phyloP scores from a whole-genome alignment of 1,140 invertebrate species.

The Ceratosolen solmsi region DNA sequence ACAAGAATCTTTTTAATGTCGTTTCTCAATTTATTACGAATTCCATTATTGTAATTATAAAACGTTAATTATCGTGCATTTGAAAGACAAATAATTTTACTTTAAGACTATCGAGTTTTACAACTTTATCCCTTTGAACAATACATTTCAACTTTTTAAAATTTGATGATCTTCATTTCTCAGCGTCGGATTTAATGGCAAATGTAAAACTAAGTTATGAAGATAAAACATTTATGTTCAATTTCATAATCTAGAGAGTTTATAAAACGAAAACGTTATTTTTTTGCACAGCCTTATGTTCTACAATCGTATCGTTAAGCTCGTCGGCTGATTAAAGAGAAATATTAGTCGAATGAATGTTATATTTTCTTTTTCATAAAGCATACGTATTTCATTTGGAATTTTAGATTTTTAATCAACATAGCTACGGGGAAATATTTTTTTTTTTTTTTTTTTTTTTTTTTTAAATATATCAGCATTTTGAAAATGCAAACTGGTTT shows the following conservation, averaged over 20 bases:
- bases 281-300: not conserved
- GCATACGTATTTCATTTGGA: not conserved
- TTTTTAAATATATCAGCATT: not conserved
- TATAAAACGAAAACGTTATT: no score
- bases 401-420: not conserved
- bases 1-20: not conserved
- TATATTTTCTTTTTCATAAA: not conserved
- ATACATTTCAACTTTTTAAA: no score
- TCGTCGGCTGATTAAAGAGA: not conserved
- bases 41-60: no score
- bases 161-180: no score
- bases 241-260: no score
- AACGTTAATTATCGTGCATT: no score
- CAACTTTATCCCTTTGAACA: no score
- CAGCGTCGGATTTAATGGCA: no score
- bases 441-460: not conserved
- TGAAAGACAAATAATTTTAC: no score
- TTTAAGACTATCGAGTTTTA: no score
- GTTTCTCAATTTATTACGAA: not conserved
- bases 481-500: conserved; percentile 1
- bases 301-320: not conserved
- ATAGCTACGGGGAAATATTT: not conserved
- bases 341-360: not conserved
- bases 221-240: no score
- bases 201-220: no score